phyloP scores from a whole-genome alignment of 2,888 invertebrate species.

The Drosophila borborema region DNA sequence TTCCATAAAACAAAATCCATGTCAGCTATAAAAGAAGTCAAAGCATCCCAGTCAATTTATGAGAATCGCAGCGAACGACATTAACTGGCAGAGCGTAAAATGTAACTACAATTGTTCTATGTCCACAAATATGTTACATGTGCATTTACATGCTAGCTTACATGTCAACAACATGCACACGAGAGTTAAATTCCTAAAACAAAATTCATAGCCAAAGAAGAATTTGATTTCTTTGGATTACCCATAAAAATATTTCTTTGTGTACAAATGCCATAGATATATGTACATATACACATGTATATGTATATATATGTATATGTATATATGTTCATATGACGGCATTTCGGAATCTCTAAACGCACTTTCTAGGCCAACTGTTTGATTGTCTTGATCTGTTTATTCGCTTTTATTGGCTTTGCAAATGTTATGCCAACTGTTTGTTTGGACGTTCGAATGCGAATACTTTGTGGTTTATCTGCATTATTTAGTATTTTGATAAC shows the following conservation, averaged over 20 bases:
- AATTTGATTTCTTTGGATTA: neutral
- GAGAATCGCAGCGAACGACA: slow-evolving; percentile 1
- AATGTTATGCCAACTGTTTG: slow-evolving; percentile 9
- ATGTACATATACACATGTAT: neutral
- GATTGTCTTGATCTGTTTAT: slow-evolving; percentile 4
- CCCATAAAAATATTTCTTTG: neutral
- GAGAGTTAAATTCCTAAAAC: neutral
- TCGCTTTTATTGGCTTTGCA: slow-evolving; percentile 3
- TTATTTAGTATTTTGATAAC: neutral
- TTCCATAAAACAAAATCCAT: neutral
- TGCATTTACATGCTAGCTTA: neutral
- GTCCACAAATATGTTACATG: neutral
- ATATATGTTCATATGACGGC: neutral
- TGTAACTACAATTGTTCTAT: neutral
- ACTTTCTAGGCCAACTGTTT: slow-evolving; percentile 5
- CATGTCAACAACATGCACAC: neutral
- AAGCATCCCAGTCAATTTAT: neutral
- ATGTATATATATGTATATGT: too few species aligned
- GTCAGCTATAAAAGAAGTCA: neutral
- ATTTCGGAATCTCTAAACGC: neutral
- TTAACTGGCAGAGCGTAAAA: neutral
- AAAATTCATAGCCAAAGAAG: too few species aligned
- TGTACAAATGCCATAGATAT: neutral
- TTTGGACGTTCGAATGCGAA: neutral
- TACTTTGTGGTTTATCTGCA: slow-evolving; percentile 3